phyloP scores from a whole-genome alignment of 1,140 invertebrate genomes.

The Achatina immaculata region DNA sequence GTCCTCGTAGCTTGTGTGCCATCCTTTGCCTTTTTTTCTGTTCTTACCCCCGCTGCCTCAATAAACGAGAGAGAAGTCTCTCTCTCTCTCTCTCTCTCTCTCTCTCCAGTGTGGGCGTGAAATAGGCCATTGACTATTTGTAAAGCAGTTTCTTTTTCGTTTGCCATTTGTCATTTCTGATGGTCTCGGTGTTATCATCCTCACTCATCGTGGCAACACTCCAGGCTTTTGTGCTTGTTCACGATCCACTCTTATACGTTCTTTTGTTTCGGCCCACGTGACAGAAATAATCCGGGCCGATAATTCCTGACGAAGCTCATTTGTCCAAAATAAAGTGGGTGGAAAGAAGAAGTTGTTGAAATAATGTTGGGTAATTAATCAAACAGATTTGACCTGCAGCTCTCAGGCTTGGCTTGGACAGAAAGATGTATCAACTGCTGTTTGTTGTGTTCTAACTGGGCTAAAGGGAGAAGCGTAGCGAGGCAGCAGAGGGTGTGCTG shows the following conservation, averaged over 20 bases:
- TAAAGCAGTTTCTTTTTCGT: background rate
- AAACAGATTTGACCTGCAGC: constrained; percentile 6
- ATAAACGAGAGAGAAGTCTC: constrained; percentile 6
- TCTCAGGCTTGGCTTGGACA: background rate
- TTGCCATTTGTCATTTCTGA: background rate
- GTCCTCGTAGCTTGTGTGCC: background rate
- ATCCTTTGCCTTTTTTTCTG: background rate
- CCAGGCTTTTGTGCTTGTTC: background rate
- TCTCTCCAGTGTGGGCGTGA: background rate
- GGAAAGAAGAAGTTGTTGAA: background rate
- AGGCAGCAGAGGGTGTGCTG: too few species aligned
- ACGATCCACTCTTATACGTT: constrained; percentile 2
- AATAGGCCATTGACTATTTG: background rate
- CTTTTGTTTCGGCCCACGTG: constrained; percentile 13
- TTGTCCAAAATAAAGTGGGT: background rate
- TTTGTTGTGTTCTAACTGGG: too few species aligned
- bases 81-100: background rate
- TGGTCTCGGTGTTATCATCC: background rate
- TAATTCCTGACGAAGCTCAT: constrained; percentile 7
- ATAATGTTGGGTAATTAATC: constrained; percentile 17
- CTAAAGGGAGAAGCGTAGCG: too few species aligned
- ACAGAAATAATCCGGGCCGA: constrained; percentile 14
- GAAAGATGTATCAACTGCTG: background rate
- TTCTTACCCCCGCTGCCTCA: background rate
- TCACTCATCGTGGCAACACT: background rate